Evolutionary conservation across 2,888 invertebrate species (phyloP), one percentile per base, ranked within the genome.

Genomic region (Matsumyia berberina): DNA sequence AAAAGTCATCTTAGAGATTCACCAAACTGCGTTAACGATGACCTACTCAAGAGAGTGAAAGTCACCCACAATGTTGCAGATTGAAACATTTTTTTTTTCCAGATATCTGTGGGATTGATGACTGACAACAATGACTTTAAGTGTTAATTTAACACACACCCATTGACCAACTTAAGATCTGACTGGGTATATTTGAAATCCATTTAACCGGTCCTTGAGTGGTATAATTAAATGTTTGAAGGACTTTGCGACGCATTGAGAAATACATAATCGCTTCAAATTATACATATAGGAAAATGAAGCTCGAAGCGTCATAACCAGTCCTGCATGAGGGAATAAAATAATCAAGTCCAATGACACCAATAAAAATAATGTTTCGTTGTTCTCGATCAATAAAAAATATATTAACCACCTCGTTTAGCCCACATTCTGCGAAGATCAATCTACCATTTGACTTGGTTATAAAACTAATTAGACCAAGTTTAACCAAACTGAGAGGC

Each of bases 391-490:
- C 46, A 44, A 35, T 57, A 57, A 57, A 70, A 53, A 53, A 67
- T 24, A 15, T 37, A 35, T 37, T 15, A 46, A n/a, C 6, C 44
- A 58, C 46, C 46, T 49, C 37, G 55, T 70, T 70, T 70, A 70
- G 39, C 19, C 46, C 29, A 49, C 17, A 37, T 49, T 58, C n/a
- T 2, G 7, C 2, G 19, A 44, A 19, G 8, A 19, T 35, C 19
- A 35, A 11, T 39, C 24, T 19, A 8, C 12, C 9, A 29, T 29
- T 12, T 0, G 15, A 7, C 37, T 37, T 62, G 46, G 24, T 55
- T 64, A 29, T 66, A 57, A 57, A 74, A 49, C 55, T 46, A 66
- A 74, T 74, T 66, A 74, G 74, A 74, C 24, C 73, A 35, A 29
- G 24, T 35, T 62, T 44, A 64, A 42, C 24, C 37, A 44, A 53